Evolutionary conservation across 1,140 invertebrate species (phyloP).

Genomic region (Pogonomyrmex barbatus): DNA sequence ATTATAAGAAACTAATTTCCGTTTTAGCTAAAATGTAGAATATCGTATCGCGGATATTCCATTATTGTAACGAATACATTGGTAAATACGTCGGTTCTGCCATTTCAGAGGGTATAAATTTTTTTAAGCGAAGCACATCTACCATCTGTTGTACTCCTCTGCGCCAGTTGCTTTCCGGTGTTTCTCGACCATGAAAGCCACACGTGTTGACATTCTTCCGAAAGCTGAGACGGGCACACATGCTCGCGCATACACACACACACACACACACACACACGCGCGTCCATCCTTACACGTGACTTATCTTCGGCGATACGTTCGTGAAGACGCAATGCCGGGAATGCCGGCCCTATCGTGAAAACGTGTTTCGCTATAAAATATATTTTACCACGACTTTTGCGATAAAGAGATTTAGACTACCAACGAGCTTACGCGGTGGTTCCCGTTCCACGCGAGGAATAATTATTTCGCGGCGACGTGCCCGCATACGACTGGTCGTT

Average conservation of each 20-base stretch:
- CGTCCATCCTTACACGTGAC: conserved; percentile 20
- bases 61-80: neutral
- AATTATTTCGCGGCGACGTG: conserved; percentile 21
- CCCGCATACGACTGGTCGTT: neutral
- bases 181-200: conserved; percentile 49
- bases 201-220: conserved; percentile 58
- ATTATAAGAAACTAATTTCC: neutral
- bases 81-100: conserved; percentile 23
- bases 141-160: conserved; percentile 48
- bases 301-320: conserved; percentile 36
- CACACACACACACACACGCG: neutral
- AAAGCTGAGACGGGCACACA: conserved; percentile 18
- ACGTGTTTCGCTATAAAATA: neutral
- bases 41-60: neutral
- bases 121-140: conserved; percentile 22
- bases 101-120: conserved; percentile 6
- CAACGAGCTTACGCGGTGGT: neutral
- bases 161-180: conserved; percentile 51
- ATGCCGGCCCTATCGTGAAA: conserved; percentile 6
- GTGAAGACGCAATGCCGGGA: neutral
- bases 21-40: neutral
- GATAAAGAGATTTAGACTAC: conserved; percentile 26
- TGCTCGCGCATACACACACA: neutral
- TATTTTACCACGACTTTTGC: neutral
- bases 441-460: neutral